phyloP scores from a whole-genome alignment of 2,113 vertebrate species.

The Odocoileus virginianus region DNA sequence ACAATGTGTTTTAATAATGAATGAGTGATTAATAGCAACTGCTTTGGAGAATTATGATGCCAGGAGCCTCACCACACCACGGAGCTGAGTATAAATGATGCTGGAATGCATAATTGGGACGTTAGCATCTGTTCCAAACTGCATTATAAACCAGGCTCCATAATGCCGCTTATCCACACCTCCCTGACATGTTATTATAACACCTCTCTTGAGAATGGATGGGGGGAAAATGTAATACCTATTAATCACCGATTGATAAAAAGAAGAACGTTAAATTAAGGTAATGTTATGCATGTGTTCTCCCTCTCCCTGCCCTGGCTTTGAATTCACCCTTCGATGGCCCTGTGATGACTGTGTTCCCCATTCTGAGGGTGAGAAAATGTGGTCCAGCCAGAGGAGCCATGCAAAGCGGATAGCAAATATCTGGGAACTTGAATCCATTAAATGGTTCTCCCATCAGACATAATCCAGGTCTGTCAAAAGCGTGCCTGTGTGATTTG shows the following conservation, averaged over 20 bases:
- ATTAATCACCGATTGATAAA: constrained; percentile 63
- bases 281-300: neutral
- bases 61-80: constrained; percentile 12
- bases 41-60: constrained; percentile 73
- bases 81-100: constrained; percentile 66
- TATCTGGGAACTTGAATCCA: neutral
- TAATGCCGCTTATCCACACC: constrained; percentile 62
- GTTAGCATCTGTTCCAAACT: constrained; percentile 70
- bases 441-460: neutral
- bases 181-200: constrained; percentile 72
- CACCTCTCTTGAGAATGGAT: constrained; percentile 70
- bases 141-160: constrained; percentile 59
- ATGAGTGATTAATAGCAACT: constrained; percentile 77
- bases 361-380: neutral
- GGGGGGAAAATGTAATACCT: constrained; percentile 45
- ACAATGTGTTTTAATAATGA: constrained; percentile 75
- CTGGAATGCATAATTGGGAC: constrained; percentile 69
- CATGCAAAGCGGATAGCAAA: neutral
- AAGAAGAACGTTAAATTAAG: constrained; percentile 47
- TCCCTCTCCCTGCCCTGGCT: neutral
- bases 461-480: neutral
- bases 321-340: neutral
- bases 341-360: neutral
- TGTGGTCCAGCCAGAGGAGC: neutral
- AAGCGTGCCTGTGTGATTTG: neutral